Base-by-base conservation (phyloP, 2,888 invertebrate genomes). In the Euspilapteryx auroguttella region DNA sequence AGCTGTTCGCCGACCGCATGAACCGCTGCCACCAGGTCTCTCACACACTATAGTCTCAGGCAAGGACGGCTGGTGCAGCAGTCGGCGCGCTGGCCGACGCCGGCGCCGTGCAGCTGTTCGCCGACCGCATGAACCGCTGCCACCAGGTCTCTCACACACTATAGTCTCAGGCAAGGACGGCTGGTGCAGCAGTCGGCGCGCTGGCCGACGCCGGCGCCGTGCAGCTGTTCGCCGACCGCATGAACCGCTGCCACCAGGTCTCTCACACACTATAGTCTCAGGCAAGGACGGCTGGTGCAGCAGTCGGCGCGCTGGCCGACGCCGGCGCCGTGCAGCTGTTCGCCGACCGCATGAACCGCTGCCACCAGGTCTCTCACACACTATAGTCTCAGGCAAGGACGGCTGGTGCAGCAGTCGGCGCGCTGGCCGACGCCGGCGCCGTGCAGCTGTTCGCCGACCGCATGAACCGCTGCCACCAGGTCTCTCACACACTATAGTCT, bases 201-300 rank as follows among this genome's bases (percentile, higher is more conserved):
- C 94, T 94, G 54, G 82, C 87, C 1, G 81, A 84, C 33, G 80
- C 87, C 50, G 90, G 86, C 10, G 86, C 88, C 37, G 75, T 93
- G 11, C 80, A 83, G 46, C 82, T 89, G 8, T 78, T 93, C 14
- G 86, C 90, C 25, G 81, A 85, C 38, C 91, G 89, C 57, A 80
- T 94, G 27, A 87, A 91, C 12, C 78, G 78, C 29, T 83, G 86
- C 41, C 87, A 86, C 44, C 82, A 82, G 57, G 71, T 71, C 34
- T 12, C 2, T 17, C 24, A 20, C 20, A n/a, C n/a, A n/a, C n/a
- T n/a, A n/a, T n/a, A n/a, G n/a, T n/a, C n/a, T n/a, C 38, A 61
- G 65, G 46, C 12, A 62, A 54, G 35, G 59, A 56, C 28, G 61
- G 24, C 42, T 62, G 33, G 53, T 69, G 14, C 54, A 64, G 36